Evolutionary conservation across 2,797 vertebrate species (phyloP).

Genomic region (Sparidentex hasta): DNA sequence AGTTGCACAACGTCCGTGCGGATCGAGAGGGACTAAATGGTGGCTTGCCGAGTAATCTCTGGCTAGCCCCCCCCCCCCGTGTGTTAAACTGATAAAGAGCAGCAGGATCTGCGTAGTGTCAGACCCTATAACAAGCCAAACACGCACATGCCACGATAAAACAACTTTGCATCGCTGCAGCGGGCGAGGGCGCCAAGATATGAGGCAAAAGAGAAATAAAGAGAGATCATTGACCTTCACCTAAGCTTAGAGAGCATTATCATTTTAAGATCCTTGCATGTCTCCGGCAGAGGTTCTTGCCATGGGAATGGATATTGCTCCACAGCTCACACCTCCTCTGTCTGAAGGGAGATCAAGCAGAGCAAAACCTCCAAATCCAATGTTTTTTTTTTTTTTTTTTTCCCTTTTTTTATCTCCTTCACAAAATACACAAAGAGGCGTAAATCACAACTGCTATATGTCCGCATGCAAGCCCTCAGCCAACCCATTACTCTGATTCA

Average conservation of each 20-base stretch:
- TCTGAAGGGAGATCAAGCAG: slow-evolving; percentile 50
- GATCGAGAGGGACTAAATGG: slow-evolving; percentile 46
- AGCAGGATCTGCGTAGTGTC: slow-evolving; percentile 80
- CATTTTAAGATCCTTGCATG: slow-evolving; percentile 47
- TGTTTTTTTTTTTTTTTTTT: not conserved
- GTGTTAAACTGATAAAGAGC: slow-evolving; percentile 78
- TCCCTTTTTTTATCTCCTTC: not conserved
- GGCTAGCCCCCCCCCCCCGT: slow-evolving; percentile 55
- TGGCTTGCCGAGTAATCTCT: slow-evolving; percentile 78
- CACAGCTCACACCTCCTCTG: slow-evolving; percentile 40
- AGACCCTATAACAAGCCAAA: slow-evolving; percentile 68
- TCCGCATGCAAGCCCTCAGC: slow-evolving; percentile 33
- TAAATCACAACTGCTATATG: slow-evolving; percentile 22
- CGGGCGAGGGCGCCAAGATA: slow-evolving; percentile 31
- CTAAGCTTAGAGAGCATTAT: slow-evolving; percentile 38
- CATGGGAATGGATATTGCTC: slow-evolving; percentile 56
- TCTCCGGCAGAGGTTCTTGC: slow-evolving; percentile 33
- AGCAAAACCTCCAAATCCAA: slow-evolving; percentile 20
- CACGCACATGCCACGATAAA: slow-evolving; percentile 38
- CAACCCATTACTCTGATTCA: slow-evolving; percentile 46
- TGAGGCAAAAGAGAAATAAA: slow-evolving; percentile 35
- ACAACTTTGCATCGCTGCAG: slow-evolving; percentile 41
- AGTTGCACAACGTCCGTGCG: slow-evolving; percentile 51
- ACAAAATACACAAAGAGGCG: slow-evolving; percentile 28
- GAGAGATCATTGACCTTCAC: slow-evolving; percentile 49